Evolutionary conservation across 2,888 invertebrate species (phyloP).

Genomic region (Dasysyrphus tricinctus): DNA sequence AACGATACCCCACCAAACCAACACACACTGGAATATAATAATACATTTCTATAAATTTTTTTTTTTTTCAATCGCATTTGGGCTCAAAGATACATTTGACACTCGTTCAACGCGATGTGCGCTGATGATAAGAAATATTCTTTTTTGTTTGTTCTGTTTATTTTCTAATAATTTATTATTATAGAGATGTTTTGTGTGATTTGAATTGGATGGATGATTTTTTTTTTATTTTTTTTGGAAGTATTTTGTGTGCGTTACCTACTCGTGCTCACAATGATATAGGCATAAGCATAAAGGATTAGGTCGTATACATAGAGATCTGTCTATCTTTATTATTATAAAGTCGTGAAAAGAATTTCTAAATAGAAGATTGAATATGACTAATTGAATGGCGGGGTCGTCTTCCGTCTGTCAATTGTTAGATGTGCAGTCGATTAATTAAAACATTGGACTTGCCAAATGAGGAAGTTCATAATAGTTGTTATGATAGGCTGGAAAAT

Average conservation of each 20-base stretch:
- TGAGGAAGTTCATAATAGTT: slow-evolving; percentile 12
- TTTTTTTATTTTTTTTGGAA: slow-evolving; percentile 13
- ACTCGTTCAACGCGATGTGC: slow-evolving; percentile 51
- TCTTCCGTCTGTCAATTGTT: slow-evolving; percentile 55
- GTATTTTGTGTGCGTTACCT: slow-evolving; percentile 29
- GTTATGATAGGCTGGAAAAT: not conserved
- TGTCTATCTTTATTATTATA: not conserved
- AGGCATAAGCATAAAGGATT: slow-evolving; percentile 42
- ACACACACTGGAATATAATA: slow-evolving; percentile 6
- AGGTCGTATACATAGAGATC: not conserved
- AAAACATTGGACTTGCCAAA: not conserved
- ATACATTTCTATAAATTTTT: slow-evolving; percentile 15
- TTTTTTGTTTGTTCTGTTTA: not conserved
- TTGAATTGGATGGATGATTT: slow-evolving; percentile 45
- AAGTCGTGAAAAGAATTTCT: slow-evolving; percentile 50
- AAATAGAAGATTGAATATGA: slow-evolving; percentile 26
- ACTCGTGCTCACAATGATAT: slow-evolving; percentile 37
- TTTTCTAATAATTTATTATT: slow-evolving; percentile 69
- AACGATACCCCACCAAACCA: slow-evolving; percentile 23
- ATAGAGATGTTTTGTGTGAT: slow-evolving; percentile 45
- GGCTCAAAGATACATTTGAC: slow-evolving; percentile 58
- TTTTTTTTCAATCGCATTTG: slow-evolving; percentile 38
- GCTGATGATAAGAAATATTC: slow-evolving; percentile 54
- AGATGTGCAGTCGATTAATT: slow-evolving; percentile 57
- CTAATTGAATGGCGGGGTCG: slow-evolving; percentile 61